Percentiles rank a stretch among this genome's conserved stretches.
phyloP scores from a whole-genome alignment of 35 echinoderm and acorn worm species.

The Strongylocentrotus purpuratus region DNA sequence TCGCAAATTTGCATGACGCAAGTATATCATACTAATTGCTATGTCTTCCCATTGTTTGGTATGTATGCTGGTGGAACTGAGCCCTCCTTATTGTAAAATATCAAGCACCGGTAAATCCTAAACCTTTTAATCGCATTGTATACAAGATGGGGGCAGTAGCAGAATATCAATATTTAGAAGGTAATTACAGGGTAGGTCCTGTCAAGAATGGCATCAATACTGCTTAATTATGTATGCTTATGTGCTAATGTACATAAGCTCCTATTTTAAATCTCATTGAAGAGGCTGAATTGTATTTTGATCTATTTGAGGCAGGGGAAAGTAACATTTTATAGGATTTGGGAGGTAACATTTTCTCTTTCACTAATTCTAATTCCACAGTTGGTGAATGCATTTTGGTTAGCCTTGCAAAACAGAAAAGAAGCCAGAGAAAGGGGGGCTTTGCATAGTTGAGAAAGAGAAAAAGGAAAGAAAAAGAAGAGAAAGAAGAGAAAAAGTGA shows the following conservation, averaged over 20 bases:
- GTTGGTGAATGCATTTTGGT: not conserved
- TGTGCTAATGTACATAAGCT: not conserved
- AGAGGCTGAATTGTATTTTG: not conserved
- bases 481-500: not conserved
- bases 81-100: not conserved
- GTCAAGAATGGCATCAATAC: not conserved
- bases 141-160: not conserved
- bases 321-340: not conserved
- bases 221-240: constrained; percentile 16
- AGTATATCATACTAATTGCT: not conserved
- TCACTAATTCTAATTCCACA: not conserved
- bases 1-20: not conserved
- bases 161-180: constrained; percentile 18
- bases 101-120: not conserved
- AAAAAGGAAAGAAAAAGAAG: not conserved
- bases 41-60: not conserved
- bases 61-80: not conserved
- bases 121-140: not conserved
- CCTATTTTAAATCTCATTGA: not conserved
- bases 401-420: not conserved
- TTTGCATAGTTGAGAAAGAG: not conserved
- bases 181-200: not conserved
- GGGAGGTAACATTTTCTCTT: not conserved
- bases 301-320: not conserved
- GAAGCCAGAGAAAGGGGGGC: not conserved